Conservation (phyloP, 1,140 invertebrate genomes). For the Euura saliciscinereae region DNA sequence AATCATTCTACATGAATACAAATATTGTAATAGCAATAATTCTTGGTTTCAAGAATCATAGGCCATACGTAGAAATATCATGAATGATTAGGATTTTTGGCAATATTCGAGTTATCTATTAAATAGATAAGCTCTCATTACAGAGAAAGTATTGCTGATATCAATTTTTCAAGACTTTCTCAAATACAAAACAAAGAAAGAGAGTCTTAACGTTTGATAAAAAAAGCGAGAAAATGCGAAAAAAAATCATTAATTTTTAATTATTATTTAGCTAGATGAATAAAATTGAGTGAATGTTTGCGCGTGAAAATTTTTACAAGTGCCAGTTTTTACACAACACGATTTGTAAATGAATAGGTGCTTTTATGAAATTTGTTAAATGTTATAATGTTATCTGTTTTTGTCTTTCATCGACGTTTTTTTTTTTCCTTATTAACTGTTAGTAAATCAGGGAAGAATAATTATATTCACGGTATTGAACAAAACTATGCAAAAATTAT, state of each 20-base stretch:
- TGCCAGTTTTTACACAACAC: neutral
- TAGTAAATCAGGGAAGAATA: neutral
- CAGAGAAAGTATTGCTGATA: neutral
- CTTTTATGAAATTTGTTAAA: neutral
- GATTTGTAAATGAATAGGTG: slow-evolving; percentile 1
- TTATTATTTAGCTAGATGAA: neutral
- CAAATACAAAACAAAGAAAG: neutral
- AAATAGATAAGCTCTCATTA: neutral
- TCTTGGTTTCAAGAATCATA: neutral
- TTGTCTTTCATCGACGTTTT: neutral
- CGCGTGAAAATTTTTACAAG: neutral
- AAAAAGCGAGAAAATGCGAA: no score
- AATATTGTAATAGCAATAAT: slow-evolving; percentile 13
- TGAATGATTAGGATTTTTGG: neutral
- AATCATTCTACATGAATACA: neutral
- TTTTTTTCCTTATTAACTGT: neutral
- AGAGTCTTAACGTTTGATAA: neutral
- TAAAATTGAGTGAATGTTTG: neutral
- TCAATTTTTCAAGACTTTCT: neutral
- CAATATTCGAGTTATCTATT: neutral
- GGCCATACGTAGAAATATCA: neutral
- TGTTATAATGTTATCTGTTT: no score
- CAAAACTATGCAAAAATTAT: no score
- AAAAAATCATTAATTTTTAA: neutral
- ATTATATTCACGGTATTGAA: neutral